phyloP scores from a whole-genome alignment of 2,888 invertebrate species.

The Ceriagrion tenellum region DNA sequence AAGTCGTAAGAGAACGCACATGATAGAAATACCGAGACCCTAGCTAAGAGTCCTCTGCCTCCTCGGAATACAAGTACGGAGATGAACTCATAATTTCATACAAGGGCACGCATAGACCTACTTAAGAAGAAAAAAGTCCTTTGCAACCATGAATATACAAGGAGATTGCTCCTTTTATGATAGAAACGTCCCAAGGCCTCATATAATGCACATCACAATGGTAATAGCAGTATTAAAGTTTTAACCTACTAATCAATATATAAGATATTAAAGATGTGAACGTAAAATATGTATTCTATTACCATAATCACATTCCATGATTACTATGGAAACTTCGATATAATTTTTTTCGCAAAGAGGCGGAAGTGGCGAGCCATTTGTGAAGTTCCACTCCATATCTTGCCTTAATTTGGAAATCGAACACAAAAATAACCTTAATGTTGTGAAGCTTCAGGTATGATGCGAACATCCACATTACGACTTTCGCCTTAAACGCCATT shows the following conservation, averaged over 20 bases:
- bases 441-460: conserved; percentile 43
- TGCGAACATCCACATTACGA: conserved; percentile 41
- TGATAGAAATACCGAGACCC: background rate
- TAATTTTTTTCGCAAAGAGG: conserved; percentile 52
- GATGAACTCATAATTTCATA: background rate
- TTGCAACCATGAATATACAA: background rate
- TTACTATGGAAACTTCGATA: background rate
- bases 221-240: background rate
- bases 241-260: background rate
- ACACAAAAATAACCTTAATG: conserved; percentile 67
- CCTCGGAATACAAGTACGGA: conserved; percentile 4
- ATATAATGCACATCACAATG: background rate
- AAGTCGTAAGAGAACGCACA: background rate
- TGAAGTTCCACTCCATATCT: conserved; percentile 68
- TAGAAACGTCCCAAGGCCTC: background rate
- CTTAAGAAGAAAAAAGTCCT: background rate
- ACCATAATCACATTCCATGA: background rate
- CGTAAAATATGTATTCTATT: background rate
- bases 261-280: background rate
- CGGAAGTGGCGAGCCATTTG: conserved; percentile 65
- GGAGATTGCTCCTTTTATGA: background rate
- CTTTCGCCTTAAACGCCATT: background rate
- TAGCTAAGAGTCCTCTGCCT: background rate
- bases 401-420: conserved; percentile 68
- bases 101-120: background rate